Evolutionary conservation across 2,797 vertebrate genomes (phyloP), one percentile per base, ranked within the genome.

Genomic region (Mus spretus): DNA sequence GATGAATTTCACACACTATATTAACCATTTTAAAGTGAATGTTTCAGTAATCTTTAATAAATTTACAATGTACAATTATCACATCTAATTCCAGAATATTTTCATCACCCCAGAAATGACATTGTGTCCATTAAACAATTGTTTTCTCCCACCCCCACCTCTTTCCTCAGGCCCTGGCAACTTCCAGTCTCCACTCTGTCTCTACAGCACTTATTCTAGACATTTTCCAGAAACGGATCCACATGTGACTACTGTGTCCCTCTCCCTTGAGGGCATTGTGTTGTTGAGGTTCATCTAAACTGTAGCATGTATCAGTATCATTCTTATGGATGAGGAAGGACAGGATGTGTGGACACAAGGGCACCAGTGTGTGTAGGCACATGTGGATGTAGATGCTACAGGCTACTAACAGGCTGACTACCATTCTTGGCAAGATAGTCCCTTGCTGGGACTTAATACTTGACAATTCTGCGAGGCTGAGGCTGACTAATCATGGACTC

Each of bases 21-120:
- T 47, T 55, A 78, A 75, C 40, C 14, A 59, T 40, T 93, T 86
- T 78, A 72, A 91, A 81, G 53, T 31, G 26, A 95, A 59, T 24
- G 37, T 22, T 50, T 87, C 63, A 26, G 44, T 70, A 34, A 19
- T n/a, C 74, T 61, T 95, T 59, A 86, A 28, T 50, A 50, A 0
- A 47, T 20, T 85, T 13, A 44, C 22, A 50, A n/a, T 31, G 14
- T 40, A 20, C 1, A 50, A 67, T 20, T 37, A 67, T 34, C 22
- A 34, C 63, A 5, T 70, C n/a, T 86, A 44, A 26, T 61, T 95
- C 75, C 24, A 93, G 89, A 88, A 72, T 59, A 59, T 72, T 78
- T 88, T 77, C 59, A 47, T 91, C 44, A 88, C 2, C 24, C 10
- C 2, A 91, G 61, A 8, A 53, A 88, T 70, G 77, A 50, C 19